Evolutionary conservation across 2,797 vertebrate species (phyloP), one percentile per base, ranked within the genome.

Genomic region (Mionectes olivaceus): DNA sequence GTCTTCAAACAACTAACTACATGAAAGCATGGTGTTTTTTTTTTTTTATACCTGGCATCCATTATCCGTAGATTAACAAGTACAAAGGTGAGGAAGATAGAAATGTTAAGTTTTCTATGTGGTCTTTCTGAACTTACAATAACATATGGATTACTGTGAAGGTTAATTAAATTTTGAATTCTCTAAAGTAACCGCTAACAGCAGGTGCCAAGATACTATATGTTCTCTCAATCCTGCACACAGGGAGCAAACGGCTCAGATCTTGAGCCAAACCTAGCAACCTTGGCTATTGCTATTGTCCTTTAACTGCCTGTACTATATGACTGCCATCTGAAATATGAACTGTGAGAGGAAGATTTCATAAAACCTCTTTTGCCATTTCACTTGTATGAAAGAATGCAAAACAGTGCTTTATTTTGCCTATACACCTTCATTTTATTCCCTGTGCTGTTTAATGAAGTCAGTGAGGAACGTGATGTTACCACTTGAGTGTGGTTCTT

Each of bases 141-240:
- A 63, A 43, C 52, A 41, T 39, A 23, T 60, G 70, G 76, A 56
- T 93, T 94, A 69, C n/a, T 56, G 16, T 83, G 67, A 70, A 82
- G 37, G 33, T 91, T 95, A 94, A 96, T 96, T 95, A 95, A 95
- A 88, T 90, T 91, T 83, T 83, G 37, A 88, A 81, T 94, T 96
- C 73, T 32, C 32, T 59, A 27, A 68, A 57, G 69, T 68, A 95
- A 47, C 60, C 0, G 4, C 69, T 68, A 78, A 57, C 91, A 96
- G 89, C 93, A 86, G 93, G 85, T 93, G 63, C 85, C 83, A 61
- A 83, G 32, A 81, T 64, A 32, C n/a, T 73, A 52, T 64, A 87
- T 83, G 78, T 81, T 77, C 61, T 78, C 61, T 93, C 57, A 83
- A 0, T 71, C 65, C 65, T 81, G 43, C 94, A 39, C 82, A 50